These are phyloP conservation scores for Peromyscus attwateri DNA, from an alignment of 2,797 vertebrate species.

Conservation along the genomic window DNA sequence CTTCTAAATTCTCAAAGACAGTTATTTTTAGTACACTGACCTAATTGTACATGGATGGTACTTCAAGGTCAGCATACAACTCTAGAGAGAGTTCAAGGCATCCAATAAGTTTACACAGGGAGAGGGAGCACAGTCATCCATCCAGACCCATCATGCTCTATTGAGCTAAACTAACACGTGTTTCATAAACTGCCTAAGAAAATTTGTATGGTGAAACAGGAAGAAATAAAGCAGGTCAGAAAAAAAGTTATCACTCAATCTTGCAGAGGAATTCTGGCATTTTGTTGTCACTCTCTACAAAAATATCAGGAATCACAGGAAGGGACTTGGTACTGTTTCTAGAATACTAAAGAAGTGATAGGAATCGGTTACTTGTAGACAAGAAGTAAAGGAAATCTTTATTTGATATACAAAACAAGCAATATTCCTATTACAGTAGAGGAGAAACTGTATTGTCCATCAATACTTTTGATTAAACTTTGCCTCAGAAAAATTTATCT, in stretches of 20 bases:
- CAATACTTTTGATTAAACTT: background rate
- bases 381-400: background rate
- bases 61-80: constrained; percentile 81
- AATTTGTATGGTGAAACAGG: too few relatives aligned
- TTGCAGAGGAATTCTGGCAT: background rate
- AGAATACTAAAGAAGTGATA: background rate
- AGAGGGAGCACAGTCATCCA: constrained; percentile 24
- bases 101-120: constrained; percentile 48
- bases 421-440: background rate
- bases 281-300: background rate
- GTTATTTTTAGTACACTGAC: constrained; percentile 87
- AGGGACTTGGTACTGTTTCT: background rate
- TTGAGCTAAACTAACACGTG: constrained; percentile 1
- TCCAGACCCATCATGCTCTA: background rate
- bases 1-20: constrained; percentile 79
- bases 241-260: background rate
- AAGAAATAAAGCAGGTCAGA: background rate
- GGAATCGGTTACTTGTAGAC: background rate
- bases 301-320: background rate
- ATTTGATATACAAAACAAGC: background rate
- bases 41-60: constrained; percentile 81
- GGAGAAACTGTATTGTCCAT: background rate
- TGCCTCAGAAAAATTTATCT: background rate
- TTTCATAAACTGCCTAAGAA: background rate
- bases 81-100: constrained; percentile 55